Conservation (phyloP, 2,888 invertebrate genomes). For the Eupithecia dodoneata region DNA sequence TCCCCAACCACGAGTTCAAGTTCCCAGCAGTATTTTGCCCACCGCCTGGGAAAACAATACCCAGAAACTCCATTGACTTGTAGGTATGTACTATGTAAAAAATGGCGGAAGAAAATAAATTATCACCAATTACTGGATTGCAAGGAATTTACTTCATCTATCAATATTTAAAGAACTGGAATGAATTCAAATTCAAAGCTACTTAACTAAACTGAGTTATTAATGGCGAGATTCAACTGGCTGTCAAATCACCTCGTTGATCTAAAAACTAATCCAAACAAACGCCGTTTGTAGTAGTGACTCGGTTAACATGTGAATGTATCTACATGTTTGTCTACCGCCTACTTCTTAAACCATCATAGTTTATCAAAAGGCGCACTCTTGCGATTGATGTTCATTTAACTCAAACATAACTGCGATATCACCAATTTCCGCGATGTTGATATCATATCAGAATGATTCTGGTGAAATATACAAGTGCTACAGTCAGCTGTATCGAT, state of each 20-base stretch:
- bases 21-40: background rate
- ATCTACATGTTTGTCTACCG: background rate
- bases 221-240: background rate
- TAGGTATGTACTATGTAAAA: background rate
- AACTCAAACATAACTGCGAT: slow-evolving; percentile 9
- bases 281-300: background rate
- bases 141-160: background rate
- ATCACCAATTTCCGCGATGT: slow-evolving; percentile 20
- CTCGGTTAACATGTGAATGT: background rate
- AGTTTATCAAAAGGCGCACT: background rate
- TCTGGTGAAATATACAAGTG: slow-evolving; percentile 3
- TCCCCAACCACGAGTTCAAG: background rate
- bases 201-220: too few species aligned
- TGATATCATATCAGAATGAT: slow-evolving; percentile 25
- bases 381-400: slow-evolving; percentile 1
- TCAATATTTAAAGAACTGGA: background rate
- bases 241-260: background rate
- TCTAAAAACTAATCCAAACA: background rate
- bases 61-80: background rate
- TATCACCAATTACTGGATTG: background rate
- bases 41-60: background rate
- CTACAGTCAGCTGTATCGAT: background rate
- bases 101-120: background rate
- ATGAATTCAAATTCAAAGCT: background rate
- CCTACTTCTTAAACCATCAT: background rate